These are phyloP conservation scores for Pocillopora meandrina DNA, from an alignment of 92 coral and sea anemone species.

Conservation along the genomic window DNA sequence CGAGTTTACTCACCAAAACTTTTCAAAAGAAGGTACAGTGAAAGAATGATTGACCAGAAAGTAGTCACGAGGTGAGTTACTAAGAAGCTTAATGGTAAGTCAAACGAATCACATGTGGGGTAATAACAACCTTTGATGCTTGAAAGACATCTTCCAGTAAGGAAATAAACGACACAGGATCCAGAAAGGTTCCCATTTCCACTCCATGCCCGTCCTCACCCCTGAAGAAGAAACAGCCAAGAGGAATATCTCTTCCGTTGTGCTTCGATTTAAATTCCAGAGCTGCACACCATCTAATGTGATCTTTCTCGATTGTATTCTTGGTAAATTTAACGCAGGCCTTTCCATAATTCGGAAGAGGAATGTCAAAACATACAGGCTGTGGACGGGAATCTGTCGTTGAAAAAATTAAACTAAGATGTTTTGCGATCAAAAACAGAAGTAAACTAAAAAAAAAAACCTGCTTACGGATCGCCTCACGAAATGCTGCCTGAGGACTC, in stretches of 20 bases:
- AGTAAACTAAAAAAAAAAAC: no score
- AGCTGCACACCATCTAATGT: constrained; percentile 34
- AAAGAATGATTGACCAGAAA: no score
- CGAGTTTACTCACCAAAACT: background rate
- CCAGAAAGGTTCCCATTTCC: constrained; percentile 26
- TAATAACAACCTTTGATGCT: constrained; percentile 6
- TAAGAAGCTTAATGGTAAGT: background rate
- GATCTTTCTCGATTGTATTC: constrained; percentile 35
- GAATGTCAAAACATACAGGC: constrained; percentile 63
- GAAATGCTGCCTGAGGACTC: no score
- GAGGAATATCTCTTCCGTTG: background rate
- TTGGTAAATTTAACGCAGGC: constrained; percentile 52
- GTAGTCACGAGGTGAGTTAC: no score
- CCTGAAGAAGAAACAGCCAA: constrained; percentile 56
- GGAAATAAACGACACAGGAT: constrained; percentile 6
- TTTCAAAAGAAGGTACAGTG: no score
- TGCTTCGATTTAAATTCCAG: constrained; percentile 19
- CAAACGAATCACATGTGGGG: background rate
- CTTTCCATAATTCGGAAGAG: constrained; percentile 36
- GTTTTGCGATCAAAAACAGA: no score
- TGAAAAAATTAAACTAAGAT: background rate
- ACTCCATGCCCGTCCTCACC: background rate
- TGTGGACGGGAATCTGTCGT: constrained; percentile 62
- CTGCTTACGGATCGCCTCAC: no score
- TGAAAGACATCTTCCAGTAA: background rate